Evolutionary conservation across 2,113 vertebrate genomes (phyloP).

Genomic region (Cranoglanis bouderius): DNA sequence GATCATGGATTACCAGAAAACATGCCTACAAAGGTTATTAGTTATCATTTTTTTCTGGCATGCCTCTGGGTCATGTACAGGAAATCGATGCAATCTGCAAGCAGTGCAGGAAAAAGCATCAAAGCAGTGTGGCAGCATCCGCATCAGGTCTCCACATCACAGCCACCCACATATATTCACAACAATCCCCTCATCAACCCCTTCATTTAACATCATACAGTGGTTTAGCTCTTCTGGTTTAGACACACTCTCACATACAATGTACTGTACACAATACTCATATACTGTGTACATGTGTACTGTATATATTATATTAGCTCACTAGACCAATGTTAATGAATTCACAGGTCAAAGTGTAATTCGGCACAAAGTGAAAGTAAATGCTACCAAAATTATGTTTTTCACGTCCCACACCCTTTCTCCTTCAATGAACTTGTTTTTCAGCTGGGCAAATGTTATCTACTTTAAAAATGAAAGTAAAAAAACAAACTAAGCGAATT

Average conservation of each 20-base stretch:
- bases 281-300: no score
- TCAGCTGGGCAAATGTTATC: neutral
- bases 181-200: neutral
- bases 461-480: neutral
- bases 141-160: neutral
- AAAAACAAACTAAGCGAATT: neutral
- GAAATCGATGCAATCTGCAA: constrained; percentile 29
- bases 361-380: neutral
- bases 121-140: neutral
- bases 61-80: neutral
- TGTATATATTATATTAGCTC: neutral
- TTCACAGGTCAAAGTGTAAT: neutral
- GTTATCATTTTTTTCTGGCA: neutral
- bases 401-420: neutral
- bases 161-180: neutral
- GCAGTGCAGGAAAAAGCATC: constrained; percentile 5
- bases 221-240: no score
- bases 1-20: neutral
- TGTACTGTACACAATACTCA: no score
- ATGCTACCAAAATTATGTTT: neutral
- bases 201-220: neutral
- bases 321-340: neutral
- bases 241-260: no score
- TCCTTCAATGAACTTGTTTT: neutral
- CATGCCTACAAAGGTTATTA: neutral